Evolutionary conservation across 2,113 vertebrate genomes (phyloP), one percentile per base, ranked within the genome.

Genomic region (Spea bombifrons): DNA sequence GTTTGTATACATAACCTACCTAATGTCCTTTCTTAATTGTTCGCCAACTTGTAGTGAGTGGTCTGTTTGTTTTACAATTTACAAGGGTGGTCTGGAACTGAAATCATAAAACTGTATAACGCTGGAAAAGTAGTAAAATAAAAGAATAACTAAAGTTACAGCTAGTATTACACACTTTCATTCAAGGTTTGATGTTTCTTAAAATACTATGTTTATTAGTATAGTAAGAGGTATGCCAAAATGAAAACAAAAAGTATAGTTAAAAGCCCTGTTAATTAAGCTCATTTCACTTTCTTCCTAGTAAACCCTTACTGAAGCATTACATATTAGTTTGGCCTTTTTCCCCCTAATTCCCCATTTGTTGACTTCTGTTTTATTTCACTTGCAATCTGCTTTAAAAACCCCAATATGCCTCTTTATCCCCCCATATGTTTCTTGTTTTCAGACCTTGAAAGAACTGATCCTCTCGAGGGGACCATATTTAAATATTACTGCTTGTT

Each of bases 381-480:
- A 13, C 5, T 48, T 68, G 43, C 43, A 46, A 6, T 68, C 13
- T 5, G 66, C 13, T 4, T 68, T 48, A 68, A 68, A n/a, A 68
- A 68, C 3, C 43, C 5, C 66, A 59, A 59, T 59, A 59, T 59
- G 10, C 66, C 43, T 48, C 30, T 47, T 9, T 44, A 5, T 12
- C 44, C 17, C 17, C 15, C 45, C 66, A 68, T 68, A 68, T 68
- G 66, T 68, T 68, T 68, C 12, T 46, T 15, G 45, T 68, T 68
- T 68, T 68, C 47, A 46, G 12, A 68, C 44, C 3, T 30, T 30
- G n/a, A 68, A 30, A 68, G 45, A 68, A 46, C 6, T 15, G 66
- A 68, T 48, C 45, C 45, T 68, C 66, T 68, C 43, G 47, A 45
- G n/a, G 66, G 66, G 66, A 45, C 44, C 66, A 47, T 68, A 15